Evolutionary conservation across 2,888 invertebrate genomes (phyloP), one percentile per base, ranked within the genome.

Genomic region (Drosophila emarginata): DNA sequence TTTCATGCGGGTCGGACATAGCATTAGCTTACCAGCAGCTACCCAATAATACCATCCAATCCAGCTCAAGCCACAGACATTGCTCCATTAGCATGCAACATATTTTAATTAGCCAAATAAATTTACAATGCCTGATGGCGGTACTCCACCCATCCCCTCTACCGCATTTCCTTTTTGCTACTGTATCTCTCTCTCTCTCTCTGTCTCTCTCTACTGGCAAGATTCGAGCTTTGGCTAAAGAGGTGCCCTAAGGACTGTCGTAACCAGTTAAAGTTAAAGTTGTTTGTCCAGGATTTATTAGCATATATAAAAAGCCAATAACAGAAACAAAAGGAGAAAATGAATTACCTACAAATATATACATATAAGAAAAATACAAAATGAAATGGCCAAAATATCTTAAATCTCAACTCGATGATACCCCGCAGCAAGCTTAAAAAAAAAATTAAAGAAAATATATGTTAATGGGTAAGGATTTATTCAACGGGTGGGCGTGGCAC

Each of bases 31-130:
- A 32, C 26, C 6, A 32, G 11, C 32, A 32, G 32, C 11, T 1
- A 32, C 32, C 32, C 32, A 32, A 32, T 32, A 45, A 52, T 60
- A 21, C 64, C 32, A 28, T 21, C 39, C 60, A 53, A 56, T 23
- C 51, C 26, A 45, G 45, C 45, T 12, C 45, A 71, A 70, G 67
- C 64, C 76, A 70, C 74, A 76, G 78, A 81, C 86, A 85, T 74
- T 73, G 76, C 74, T 76, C 88, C 88, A 89, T 87, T 87, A 89
- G 80, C 73, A 78, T 84, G 77, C 81, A 80, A 84, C 87, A 88
- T 87, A 89, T 88, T 87, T 89, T 87, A 87, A 89, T 87, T 89
- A 87, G 89, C 71, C 76, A 82, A 81, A 87, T 88, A 88, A 87
- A 87, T 89, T 88, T 68, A 72, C 74, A 77, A 78, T 81, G 68